Evolutionary conservation across 2,797 vertebrate species (phyloP), one percentile per base, ranked within the genome.

Genomic region (Catharus ustulatus): DNA sequence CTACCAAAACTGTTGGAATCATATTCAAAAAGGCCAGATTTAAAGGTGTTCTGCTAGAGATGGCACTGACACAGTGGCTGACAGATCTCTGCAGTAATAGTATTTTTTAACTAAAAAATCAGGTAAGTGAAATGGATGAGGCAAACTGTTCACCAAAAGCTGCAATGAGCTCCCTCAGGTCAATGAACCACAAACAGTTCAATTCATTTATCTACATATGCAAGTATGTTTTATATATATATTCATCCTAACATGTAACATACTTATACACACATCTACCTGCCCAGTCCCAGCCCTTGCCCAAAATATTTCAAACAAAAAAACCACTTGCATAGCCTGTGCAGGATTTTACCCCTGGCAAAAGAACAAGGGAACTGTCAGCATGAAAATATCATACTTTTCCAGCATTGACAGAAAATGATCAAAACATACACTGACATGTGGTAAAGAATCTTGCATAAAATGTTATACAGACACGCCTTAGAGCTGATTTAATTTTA

Each of bases 251-350:
- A 46, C 4, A 43, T 2, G 2, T 46, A 63, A 69, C 6, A 34
- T 38, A 58, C 14, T 15, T 29, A 46, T 0, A 21, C 6, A 80
- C 9, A 24, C 42, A 30, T 38, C 29, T 16, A 67, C 26, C 13
- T 38, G 45, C 11, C 9, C 34, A 59, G 36, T 21, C n/a, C 27
- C 13, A 55, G 20, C 10, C 16, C 18, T 45, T 68, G 11, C 48
- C 34, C 78, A 62, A 75, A 87, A 71, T 22, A 49, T 74, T 78
- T 67, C 24, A 63, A 78, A 51, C 13, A 63, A 36, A 51, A 51
- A 54, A 3, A 4, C 0, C 21, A 51, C 17, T 30, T 34, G 24
- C 5, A 24, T 1, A 34, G 40, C 3, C 48, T 42, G 30, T 6
- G 22, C 2, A 19, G 8, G 24, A 67, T 75, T 89, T 68, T 49